Base-by-base conservation (phyloP, 2,113 vertebrate genomes). In the Protobothrops flavoviridis region DNA sequence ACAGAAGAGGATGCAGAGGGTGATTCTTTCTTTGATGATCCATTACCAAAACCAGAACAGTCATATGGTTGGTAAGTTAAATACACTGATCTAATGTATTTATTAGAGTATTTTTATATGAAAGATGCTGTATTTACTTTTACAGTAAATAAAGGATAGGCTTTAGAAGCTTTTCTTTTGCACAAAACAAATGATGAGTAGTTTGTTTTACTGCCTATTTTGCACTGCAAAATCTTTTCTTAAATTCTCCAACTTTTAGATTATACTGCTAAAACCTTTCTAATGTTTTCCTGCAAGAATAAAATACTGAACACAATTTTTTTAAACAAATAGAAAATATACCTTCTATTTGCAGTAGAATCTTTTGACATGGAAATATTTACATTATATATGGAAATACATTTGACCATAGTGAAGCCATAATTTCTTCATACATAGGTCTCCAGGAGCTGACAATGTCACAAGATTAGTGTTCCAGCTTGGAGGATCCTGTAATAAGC, bases 1-100 rank as follows among this genome's bases (percentile, higher is more conserved):
- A 90, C 96, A 45, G 98, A 97, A 43, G 98, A 98, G 1, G 98
- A 97, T 7, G 50, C 94, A 1, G 98, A 98, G 3, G 99, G 97
- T 74, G 99, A 99, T 91, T 99, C 99, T 2, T 99, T 99, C 97
- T 99, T 99, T 88, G 99, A 99, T 17, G 99, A 99, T 95, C 99
- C 99, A 11, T 95, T 99, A 93, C 99, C 98, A 29, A 98, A 98
- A 95, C 98, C 98, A 8, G 98, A 99, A 95, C 98, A 98, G 96
- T 98, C 97, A 0, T 99, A 98, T 0, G 96, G 98, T 95, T 98
- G 98, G 99, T 99, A 95, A 97, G 98, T 94, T 45, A 74, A 29
- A 0, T 23, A 2, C 3, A 45, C 85, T 6, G 81, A 52, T 13
- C 94, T 20, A 20, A 0, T 33, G 39, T 24, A 55, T 89, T 39